Conservation (phyloP, 2,888 invertebrate genomes). For the Eustalomyia histrio region DNA sequence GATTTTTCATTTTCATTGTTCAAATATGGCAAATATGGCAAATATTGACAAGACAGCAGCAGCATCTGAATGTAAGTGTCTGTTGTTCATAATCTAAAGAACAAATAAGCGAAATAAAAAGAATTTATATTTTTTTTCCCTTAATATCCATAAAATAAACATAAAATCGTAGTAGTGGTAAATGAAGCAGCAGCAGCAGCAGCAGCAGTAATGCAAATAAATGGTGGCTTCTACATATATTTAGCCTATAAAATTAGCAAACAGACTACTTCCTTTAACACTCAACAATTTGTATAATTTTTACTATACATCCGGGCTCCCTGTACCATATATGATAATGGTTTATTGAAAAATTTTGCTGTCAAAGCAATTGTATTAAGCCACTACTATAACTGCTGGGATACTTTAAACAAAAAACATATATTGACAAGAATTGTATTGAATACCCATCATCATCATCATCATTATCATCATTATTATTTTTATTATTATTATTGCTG, state of each 20-base stretch:
- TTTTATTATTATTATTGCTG: too few relatives aligned
- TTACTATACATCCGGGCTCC: neutral
- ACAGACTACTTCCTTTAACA: slow-evolving; percentile 14
- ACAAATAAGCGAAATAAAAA: slow-evolving; percentile 50
- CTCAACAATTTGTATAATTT: neutral
- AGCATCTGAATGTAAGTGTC: slow-evolving; percentile 50
- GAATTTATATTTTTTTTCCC: slow-evolving; percentile 6
- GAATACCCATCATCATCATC: slow-evolving; percentile 21
- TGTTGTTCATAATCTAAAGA: slow-evolving; percentile 53
- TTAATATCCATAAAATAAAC: slow-evolving; percentile 1
- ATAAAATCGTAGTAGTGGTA: neutral
- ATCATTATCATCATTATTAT: slow-evolving; percentile 10
- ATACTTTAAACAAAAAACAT: neutral
- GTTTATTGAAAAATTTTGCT: slow-evolving; percentile 70
- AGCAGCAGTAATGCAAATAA: slow-evolving; percentile 43
- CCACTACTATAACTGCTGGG: slow-evolving; percentile 13
- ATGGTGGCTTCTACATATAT: neutral
- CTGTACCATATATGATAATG: slow-evolving; percentile 3
- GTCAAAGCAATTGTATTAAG: slow-evolving; percentile 70
- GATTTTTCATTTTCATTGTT: slow-evolving; percentile 58
- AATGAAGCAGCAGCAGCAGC: too few relatives aligned
- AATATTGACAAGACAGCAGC: slow-evolving; percentile 27
- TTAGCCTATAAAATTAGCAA: slow-evolving; percentile 44
- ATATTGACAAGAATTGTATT: neutral
- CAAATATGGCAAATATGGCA: slow-evolving; percentile 24